A percentile compares a stretch with the other conserved stretches of the same genome.
phyloP scores from a whole-genome alignment of 2,888 invertebrate genomes.

The Siphlonurus alternatus region DNA sequence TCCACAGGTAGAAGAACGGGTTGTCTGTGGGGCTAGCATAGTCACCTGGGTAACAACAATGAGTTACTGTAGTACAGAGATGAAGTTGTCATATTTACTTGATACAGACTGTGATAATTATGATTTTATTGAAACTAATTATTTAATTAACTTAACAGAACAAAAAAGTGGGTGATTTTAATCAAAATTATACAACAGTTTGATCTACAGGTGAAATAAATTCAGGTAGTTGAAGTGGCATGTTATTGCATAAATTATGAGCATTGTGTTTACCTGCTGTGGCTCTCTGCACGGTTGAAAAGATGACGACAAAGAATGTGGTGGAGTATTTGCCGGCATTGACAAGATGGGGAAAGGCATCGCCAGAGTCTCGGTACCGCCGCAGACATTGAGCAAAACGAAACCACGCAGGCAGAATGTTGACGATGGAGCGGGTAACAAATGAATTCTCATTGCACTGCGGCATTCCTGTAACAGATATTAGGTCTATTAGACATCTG shows the following conservation, averaged over 20 bases:
- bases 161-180: no score
- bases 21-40: slow-evolving; percentile 49
- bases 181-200: no score
- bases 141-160: no score
- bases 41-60: no score
- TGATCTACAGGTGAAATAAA: no score
- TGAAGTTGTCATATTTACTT: no score
- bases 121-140: no score
- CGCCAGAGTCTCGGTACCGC: slow-evolving; percentile 84
- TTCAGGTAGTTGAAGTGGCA: no score
- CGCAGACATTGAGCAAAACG: slow-evolving; percentile 94
- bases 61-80: no score
- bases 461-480: slow-evolving; percentile 30
- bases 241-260: no score
- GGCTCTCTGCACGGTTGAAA: slow-evolving; percentile 51
- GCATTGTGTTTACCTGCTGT: slow-evolving; percentile 35
- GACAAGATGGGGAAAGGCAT: slow-evolving; percentile 88
- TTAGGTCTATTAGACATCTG: background rate
- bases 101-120: no score
- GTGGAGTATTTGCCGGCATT: slow-evolving; percentile 98
- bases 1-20: slow-evolving; percentile 81
- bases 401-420: slow-evolving; percentile 88
- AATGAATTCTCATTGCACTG: slow-evolving; percentile 54
- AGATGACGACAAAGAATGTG: slow-evolving; percentile 85
- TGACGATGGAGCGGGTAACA: slow-evolving; percentile 52